Conservation (phyloP, 2,797 vertebrate genomes). For the Garrulus glandarius region DNA sequence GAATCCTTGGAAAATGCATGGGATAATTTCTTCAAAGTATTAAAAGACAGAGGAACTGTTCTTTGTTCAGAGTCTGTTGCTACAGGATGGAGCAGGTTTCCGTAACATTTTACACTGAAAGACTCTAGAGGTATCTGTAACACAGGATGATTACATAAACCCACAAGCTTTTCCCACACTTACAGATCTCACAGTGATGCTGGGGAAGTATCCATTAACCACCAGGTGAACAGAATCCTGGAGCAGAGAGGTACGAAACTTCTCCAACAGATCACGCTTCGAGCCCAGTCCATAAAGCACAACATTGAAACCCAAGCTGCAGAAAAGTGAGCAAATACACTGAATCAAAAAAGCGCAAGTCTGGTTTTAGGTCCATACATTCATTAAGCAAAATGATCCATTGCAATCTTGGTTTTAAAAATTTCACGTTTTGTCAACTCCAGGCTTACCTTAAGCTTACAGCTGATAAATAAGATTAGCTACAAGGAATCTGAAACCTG, state of each 20-base stretch:
- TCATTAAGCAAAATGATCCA: neutral
- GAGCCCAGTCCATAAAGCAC: slow-evolving; percentile 94
- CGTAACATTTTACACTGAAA: neutral
- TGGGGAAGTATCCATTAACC: slow-evolving; percentile 96
- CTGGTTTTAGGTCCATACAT: neutral
- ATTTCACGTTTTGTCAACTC: neutral
- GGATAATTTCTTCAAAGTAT: neutral
- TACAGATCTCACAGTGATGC: slow-evolving; percentile 93
- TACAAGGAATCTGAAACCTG: neutral
- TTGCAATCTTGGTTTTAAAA: neutral
- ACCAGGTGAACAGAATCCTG: slow-evolving; percentile 87
- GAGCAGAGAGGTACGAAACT: slow-evolving; percentile 84
- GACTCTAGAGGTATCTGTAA: neutral
- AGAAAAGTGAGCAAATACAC: slow-evolving; percentile 25
- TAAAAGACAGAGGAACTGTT: neutral
- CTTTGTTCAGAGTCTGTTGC: neutral
- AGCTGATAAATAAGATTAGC: neutral
- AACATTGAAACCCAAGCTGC: slow-evolving; percentile 91
- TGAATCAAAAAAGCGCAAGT: neutral
- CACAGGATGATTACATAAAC: neutral
- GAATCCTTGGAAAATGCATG: neutral
- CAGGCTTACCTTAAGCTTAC: neutral
- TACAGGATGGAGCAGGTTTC: neutral
- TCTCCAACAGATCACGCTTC: slow-evolving; percentile 90
- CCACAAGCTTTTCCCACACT: slow-evolving; percentile 49